phyloP scores from a whole-genome alignment of 2,888 invertebrate genomes.

The Steinernema scapterisci region DNA sequence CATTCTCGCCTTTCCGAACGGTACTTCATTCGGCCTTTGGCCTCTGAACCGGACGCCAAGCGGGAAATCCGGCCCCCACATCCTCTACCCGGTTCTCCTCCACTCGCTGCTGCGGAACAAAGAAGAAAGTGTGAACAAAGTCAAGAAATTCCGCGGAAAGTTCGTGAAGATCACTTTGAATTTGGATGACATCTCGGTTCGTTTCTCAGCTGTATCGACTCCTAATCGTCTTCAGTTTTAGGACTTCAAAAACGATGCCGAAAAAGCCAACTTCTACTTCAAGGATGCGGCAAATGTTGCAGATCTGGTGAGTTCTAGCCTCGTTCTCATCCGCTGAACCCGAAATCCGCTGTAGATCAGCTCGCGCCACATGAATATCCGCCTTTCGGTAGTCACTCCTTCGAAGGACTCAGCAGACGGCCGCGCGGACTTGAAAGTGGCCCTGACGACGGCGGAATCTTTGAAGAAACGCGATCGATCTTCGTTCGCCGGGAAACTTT shows the following conservation, averaged over 20 bases:
- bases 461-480: constrained; percentile 5
- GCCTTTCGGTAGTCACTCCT: neutral
- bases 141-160: constrained; percentile 1
- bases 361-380: constrained; percentile 1
- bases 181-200: neutral
- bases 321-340: neutral
- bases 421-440: constrained; percentile 21
- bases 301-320: constrained; percentile 1
- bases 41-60: neutral
- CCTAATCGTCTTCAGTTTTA: neutral
- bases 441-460: neutral
- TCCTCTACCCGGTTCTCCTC: neutral
- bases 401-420: neutral
- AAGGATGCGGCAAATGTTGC: neutral
- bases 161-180: neutral
- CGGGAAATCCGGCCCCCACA: neutral
- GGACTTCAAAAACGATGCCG: neutral
- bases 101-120: neutral
- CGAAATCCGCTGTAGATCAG: neutral
- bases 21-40: constrained; percentile 9
- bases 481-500: neutral
- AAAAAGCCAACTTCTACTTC: constrained; percentile 3
- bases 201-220: neutral
- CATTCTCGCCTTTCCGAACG: neutral
- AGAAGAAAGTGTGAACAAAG: neutral